Conservation (phyloP, 2,888 invertebrate species). For the Limenitis camilla region DNA sequence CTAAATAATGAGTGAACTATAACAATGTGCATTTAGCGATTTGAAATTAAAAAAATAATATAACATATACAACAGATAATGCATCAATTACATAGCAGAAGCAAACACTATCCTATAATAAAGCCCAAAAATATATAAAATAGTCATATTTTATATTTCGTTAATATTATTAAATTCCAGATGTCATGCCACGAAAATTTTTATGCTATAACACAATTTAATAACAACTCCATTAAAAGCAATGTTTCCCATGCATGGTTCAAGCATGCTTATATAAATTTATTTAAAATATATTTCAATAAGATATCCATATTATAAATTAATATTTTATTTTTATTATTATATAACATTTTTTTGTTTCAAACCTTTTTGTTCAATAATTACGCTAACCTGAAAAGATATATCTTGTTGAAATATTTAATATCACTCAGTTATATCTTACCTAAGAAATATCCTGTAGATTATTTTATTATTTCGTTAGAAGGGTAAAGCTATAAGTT, state of each 20-base stretch:
- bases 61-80: no score
- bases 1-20: no score
- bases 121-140: no score
- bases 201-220: background rate
- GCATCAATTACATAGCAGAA: no score
- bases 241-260: background rate
- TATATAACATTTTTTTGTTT: no score
- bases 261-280: constrained; percentile 10
- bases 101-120: no score
- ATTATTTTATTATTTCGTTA: constrained; percentile 42
- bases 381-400: background rate
- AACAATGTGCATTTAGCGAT: no score
- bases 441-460: constrained; percentile 53
- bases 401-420: background rate
- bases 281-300: constrained; percentile 22
- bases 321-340: background rate
- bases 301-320: constrained; percentile 14
- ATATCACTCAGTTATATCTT: constrained; percentile 49
- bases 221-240: background rate
- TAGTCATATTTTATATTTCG: no score
- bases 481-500: constrained; percentile 44
- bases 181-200: background rate
- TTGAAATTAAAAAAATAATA: no score
- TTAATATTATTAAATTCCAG: no score
- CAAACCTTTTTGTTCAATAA: no score